phyloP scores from a whole-genome alignment of 2,113 vertebrate species.

The Carettochelys insculpta region DNA sequence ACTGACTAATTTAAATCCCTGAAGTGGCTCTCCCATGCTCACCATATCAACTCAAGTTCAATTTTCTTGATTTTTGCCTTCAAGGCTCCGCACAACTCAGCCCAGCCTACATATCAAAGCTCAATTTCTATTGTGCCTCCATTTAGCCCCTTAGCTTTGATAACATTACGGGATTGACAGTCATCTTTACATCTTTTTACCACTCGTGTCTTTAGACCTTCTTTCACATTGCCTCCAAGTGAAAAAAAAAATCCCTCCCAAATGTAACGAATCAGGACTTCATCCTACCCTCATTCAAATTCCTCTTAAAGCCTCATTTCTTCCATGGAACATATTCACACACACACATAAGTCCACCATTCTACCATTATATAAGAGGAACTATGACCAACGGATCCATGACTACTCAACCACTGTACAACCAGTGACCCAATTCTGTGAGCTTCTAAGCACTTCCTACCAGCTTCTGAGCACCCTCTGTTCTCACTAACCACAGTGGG shows the following conservation, averaged over 20 bases:
- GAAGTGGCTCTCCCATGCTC: not conserved
- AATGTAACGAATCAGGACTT: not conserved
- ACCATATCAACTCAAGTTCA: constrained; percentile 62
- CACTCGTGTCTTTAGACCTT: constrained; percentile 34
- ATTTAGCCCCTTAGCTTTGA: constrained; percentile 31
- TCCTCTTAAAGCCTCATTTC: not conserved
- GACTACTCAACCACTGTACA: not conserved
- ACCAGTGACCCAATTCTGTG: not conserved
- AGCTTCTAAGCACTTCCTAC: not conserved
- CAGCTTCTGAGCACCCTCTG: not conserved
- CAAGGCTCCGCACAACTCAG: constrained; percentile 43
- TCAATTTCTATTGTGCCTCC: not conserved
- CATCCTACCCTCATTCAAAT: constrained; percentile 14
- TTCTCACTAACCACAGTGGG: accelerated
- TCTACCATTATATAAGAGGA: not conserved
- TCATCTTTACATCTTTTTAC: constrained; percentile 48
- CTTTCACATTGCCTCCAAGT: constrained; percentile 22
- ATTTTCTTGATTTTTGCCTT: constrained; percentile 40
- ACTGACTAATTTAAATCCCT: not conserved
- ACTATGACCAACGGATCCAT: not conserved
- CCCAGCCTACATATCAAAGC: constrained; percentile 14
- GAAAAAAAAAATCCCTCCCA: constrained; percentile 4
- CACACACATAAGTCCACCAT: not conserved
- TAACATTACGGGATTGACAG: constrained; percentile 39
- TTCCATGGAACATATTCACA: not conserved